A percentile compares a stretch with the other conserved stretches of the same genome.
Evolutionary conservation across 2,888 invertebrate genomes (phyloP).

Genomic region (Lingula anatina): DNA sequence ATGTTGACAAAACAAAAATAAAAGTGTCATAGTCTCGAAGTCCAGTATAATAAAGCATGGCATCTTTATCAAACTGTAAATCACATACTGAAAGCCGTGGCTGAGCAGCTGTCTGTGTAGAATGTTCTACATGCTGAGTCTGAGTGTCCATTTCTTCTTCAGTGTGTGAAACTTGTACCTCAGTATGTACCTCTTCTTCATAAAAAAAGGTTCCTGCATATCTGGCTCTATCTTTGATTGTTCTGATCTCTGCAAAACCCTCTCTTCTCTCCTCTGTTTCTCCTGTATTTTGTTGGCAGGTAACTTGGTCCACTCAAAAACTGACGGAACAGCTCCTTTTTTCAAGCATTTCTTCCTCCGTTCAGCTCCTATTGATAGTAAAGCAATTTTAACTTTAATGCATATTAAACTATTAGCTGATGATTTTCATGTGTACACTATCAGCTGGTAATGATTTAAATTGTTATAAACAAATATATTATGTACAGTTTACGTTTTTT

Average conservation of each 20-base stretch:
- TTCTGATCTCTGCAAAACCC: too few species aligned
- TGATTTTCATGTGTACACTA: too few species aligned
- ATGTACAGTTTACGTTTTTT: too few species aligned
- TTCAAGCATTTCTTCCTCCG: neutral
- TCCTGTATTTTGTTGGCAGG: neutral
- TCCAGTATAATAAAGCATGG: slow-evolving; percentile 2
- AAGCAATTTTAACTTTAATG: too few species aligned
- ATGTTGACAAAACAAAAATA: neutral
- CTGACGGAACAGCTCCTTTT: neutral
- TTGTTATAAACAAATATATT: too few species aligned
- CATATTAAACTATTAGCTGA: too few species aligned
- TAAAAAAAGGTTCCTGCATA: too few species aligned
- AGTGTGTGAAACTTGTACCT: too few species aligned
- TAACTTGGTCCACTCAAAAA: neutral
- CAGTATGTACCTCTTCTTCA: too few species aligned
- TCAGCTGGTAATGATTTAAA: too few species aligned
- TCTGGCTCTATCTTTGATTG: too few species aligned
- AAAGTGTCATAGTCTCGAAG: neutral
- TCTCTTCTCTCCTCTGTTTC: too few species aligned
- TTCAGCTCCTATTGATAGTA: neutral
- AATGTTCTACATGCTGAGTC: neutral
- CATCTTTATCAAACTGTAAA: neutral
- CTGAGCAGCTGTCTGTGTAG: neutral
- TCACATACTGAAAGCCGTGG: neutral
- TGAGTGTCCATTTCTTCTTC: neutral